A percentile compares a stretch with the other conserved stretches of the same genome.
These are phyloP conservation scores for Ageneiosus marmoratus DNA, from an alignment of 2,113 vertebrate genomes.

Conservation along the genomic window DNA sequence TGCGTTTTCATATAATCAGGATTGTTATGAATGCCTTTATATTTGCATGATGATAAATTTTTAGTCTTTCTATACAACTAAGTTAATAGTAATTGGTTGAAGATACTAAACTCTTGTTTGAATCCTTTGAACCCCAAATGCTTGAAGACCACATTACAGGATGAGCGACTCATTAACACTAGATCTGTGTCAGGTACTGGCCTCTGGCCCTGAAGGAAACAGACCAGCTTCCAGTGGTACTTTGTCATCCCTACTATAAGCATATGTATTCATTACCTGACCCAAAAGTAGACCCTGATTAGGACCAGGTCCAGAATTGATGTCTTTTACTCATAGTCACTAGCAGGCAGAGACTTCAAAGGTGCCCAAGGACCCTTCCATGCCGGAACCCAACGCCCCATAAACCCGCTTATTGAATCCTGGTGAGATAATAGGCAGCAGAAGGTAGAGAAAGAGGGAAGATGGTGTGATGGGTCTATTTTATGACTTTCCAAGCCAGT, in stretches of 20 bases:
- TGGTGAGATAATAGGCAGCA: conserved; percentile 59
- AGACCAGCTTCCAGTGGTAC: conserved; percentile 9
- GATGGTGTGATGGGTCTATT: conserved; percentile 36
- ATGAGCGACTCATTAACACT: conserved; percentile 29
- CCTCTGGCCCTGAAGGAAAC: conserved; percentile 45
- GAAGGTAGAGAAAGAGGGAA: conserved; percentile 49
- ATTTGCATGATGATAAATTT: background rate
- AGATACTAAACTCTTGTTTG: background rate
- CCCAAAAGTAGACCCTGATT: conserved; percentile 44
- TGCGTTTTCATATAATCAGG: background rate
- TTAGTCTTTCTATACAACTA: background rate
- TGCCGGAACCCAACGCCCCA: conserved; percentile 35
- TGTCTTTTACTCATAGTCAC: conserved; percentile 27
- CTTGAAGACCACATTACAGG: conserved; percentile 11
- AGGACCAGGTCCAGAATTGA: conserved; percentile 40
- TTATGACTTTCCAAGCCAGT: conserved; percentile 49
- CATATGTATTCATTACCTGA: conserved; percentile 47
- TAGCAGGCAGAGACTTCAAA: conserved; percentile 58
- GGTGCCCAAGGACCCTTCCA: conserved; percentile 46
- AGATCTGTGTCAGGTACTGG: conserved; percentile 11
- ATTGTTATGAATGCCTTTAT: background rate
- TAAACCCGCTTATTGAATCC: conserved; percentile 52
- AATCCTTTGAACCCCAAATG: background rate
- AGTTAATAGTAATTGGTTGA: background rate
- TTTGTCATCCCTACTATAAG: conserved; percentile 15